phyloP scores from a whole-genome alignment of 2,113 vertebrate species.

The Sylvilagus bachmani region DNA sequence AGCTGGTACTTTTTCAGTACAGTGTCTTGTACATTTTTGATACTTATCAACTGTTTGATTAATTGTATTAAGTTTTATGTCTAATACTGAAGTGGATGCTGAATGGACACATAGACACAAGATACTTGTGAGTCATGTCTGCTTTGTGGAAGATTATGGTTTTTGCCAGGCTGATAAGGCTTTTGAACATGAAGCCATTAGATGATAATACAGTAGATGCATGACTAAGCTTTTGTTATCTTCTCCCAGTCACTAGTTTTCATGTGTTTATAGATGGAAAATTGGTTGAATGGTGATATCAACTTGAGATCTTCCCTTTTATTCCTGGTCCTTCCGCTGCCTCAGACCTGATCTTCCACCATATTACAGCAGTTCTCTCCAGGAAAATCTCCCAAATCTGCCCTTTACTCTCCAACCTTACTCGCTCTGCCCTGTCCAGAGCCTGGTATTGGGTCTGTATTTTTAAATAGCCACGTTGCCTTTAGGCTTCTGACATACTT shows the following conservation, averaged over 20 bases:
- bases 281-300: neutral
- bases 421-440: neutral
- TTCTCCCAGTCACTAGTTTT: neutral
- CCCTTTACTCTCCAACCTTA: neutral
- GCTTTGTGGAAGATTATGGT: neutral
- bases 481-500: neutral
- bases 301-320: neutral
- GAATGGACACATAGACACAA: neutral
- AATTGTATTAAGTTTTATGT: neutral
- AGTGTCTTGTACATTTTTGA: neutral
- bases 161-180: neutral
- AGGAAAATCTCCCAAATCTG: neutral
- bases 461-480: neutral
- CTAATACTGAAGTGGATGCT: neutral
- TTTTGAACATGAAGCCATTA: neutral
- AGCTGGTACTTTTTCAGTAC: neutral
- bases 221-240: neutral
- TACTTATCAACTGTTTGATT: neutral
- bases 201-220: neutral
- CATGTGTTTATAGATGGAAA: neutral
- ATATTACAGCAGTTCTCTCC: neutral
- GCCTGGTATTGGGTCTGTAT: neutral
- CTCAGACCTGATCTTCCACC: neutral
- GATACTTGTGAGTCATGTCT: constrained; percentile 45
- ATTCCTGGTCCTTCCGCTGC: neutral